These are phyloP conservation scores for Origma solitaria DNA, from an alignment of 2,113 vertebrate genomes.

Conservation along the genomic window DNA sequence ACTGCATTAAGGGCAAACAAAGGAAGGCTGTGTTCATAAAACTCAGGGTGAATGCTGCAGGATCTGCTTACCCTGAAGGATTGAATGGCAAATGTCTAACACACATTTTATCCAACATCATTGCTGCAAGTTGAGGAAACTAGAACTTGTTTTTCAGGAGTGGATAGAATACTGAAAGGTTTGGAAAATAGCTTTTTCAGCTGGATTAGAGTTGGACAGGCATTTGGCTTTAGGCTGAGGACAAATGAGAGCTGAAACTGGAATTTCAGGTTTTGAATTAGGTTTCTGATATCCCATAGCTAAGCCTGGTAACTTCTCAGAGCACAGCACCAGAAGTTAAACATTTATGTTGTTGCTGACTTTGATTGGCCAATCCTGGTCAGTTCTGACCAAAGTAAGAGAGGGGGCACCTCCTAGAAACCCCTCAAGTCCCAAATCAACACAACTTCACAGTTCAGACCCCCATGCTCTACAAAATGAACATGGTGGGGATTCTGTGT, in stretches of 20 bases:
- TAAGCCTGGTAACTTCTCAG: not conserved
- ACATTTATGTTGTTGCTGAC: not conserved
- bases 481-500: not conserved
- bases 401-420: not conserved
- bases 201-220: not conserved
- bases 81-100: not conserved
- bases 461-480: not conserved
- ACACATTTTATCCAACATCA: not conserved
- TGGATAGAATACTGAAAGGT: not conserved
- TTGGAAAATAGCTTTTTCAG: not conserved
- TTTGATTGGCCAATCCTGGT: not conserved
- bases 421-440: accelerated
- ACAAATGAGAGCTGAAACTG: not conserved
- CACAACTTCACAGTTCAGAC: not conserved
- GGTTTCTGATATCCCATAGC: not conserved
- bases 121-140: not conserved
- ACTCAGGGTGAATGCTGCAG: not conserved
- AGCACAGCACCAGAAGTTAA: not conserved
- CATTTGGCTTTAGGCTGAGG: not conserved
- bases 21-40: not conserved
- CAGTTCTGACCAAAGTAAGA: not conserved
- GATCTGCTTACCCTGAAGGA: not conserved
- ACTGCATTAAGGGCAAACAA: not conserved
- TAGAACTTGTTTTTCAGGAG: not conserved
- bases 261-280: not conserved